Conservation (phyloP, 2,888 invertebrate genomes). For the Drosophila ustulata region DNA sequence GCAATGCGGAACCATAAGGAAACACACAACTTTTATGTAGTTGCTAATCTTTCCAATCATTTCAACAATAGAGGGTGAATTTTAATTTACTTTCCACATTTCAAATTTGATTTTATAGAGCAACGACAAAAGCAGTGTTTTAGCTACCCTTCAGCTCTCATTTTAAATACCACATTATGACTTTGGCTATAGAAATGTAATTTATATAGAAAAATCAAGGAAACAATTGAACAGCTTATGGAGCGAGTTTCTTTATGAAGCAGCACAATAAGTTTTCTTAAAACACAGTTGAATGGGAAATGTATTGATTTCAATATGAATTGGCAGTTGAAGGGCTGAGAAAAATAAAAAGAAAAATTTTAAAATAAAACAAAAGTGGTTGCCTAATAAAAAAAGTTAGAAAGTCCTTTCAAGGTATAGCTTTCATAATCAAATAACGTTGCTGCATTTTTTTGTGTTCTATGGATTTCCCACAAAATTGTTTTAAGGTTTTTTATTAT, state of each 20-base stretch:
- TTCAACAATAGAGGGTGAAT: background rate
- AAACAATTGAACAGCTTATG: no score
- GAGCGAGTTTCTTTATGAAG: background rate
- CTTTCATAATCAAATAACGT: background rate
- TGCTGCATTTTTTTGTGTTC: background rate
- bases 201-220: background rate
- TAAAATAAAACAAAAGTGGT: no score
- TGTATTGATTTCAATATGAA: background rate
- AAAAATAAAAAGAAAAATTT: background rate
- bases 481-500: no score
- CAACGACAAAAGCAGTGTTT: background rate
- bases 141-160: background rate
- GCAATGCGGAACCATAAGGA: background rate
- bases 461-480: no score
- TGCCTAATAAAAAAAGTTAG: no score
- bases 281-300: background rate
- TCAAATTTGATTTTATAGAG: constrained; percentile 1
- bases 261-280: background rate
- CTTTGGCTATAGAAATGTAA: background rate
- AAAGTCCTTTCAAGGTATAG: no score
- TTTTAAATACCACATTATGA: background rate
- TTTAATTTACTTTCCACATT: background rate
- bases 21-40: background rate
- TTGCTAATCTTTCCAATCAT: background rate
- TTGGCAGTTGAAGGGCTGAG: background rate